A percentile compares a stretch with the other conserved stretches of the same genome.
phyloP scores from a whole-genome alignment of 2,888 invertebrate genomes.

The Tetragnatha montana region DNA sequence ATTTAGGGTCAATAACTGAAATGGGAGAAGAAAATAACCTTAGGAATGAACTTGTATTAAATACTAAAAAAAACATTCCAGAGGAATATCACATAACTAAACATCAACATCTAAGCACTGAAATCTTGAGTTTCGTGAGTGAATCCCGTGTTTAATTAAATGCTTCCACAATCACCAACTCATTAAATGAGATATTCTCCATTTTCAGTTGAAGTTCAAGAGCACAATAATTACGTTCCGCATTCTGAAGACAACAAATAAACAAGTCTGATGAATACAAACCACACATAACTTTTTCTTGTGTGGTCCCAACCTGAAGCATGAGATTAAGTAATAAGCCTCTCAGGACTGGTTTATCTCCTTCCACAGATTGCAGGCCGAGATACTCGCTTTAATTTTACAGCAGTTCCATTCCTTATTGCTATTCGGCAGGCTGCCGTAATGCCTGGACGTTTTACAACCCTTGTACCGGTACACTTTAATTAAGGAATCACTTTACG shows the following conservation, averaged over 20 bases:
- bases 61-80: no score
- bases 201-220: no score
- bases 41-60: no score
- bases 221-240: not conserved
- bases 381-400: slow-evolving; percentile 16
- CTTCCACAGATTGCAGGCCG: not conserved
- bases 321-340: not conserved
- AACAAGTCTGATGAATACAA: not conserved
- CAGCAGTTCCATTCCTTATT: not conserved
- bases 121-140: no score
- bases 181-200: no score
- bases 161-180: no score
- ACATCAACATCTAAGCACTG: no score
- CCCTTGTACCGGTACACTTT: not conserved
- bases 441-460: not conserved
- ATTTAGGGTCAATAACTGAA: no score
- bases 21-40: no score
- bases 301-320: not conserved
- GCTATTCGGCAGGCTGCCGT: not conserved
- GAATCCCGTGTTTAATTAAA: no score
- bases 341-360: not conserved
- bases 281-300: not conserved
- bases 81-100: no score
- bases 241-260: not conserved
- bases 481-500: slow-evolving; percentile 42